Percentiles rank a stretch among this genome's conserved stretches.
phyloP scores from a whole-genome alignment of 2,888 invertebrate species.

The Linhomoeus sp. region DNA sequence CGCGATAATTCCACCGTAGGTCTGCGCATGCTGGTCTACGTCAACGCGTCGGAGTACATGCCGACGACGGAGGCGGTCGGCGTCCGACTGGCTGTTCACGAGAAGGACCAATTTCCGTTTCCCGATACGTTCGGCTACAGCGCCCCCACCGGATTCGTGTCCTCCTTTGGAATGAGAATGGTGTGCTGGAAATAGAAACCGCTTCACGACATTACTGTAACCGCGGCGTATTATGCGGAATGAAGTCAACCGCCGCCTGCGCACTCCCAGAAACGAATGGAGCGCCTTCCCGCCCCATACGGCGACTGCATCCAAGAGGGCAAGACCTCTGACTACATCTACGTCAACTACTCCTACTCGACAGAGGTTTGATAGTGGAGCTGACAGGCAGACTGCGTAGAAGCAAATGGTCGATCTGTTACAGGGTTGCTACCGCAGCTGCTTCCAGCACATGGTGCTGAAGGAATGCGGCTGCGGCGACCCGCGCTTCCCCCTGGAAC shows the following conservation, averaged over 20 bases:
- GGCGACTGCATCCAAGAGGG: slow-evolving; percentile 21
- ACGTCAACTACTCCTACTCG: slow-evolving; percentile 17
- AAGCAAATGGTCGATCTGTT: background rate
- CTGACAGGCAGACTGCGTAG: background rate
- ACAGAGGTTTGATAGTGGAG: slow-evolving; percentile 12
- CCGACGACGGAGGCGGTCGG: slow-evolving; percentile 23
- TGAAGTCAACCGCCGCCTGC: too few species aligned
- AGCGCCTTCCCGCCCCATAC: slow-evolving; percentile 19
- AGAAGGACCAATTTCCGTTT: slow-evolving; percentile 19
- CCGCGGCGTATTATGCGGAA: too few species aligned
- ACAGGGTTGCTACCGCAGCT: slow-evolving; percentile 18
- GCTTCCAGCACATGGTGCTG: slow-evolving; percentile 20
- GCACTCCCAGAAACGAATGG: slow-evolving; percentile 15
- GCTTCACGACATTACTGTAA: too few species aligned
- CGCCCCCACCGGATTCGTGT: slow-evolving; percentile 20
- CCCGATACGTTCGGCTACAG: slow-evolving; percentile 21
- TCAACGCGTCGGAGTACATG: slow-evolving; percentile 21
- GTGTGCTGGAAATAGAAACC: too few species aligned
- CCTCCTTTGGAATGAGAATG: slow-evolving; percentile 18
- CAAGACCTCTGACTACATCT: slow-evolving; percentile 19
- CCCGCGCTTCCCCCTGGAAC: slow-evolving; percentile 18
- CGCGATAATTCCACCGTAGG: too few species aligned
- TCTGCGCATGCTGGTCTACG: slow-evolving; percentile 19
- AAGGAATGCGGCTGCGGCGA: slow-evolving; percentile 20
- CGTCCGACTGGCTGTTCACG: slow-evolving; percentile 21